Percentiles rank a stretch among this genome's conserved stretches.
These are phyloP conservation scores for Gallinago jamesoni DNA, from an alignment of 2,113 vertebrate genomes.

Conservation along the genomic window DNA sequence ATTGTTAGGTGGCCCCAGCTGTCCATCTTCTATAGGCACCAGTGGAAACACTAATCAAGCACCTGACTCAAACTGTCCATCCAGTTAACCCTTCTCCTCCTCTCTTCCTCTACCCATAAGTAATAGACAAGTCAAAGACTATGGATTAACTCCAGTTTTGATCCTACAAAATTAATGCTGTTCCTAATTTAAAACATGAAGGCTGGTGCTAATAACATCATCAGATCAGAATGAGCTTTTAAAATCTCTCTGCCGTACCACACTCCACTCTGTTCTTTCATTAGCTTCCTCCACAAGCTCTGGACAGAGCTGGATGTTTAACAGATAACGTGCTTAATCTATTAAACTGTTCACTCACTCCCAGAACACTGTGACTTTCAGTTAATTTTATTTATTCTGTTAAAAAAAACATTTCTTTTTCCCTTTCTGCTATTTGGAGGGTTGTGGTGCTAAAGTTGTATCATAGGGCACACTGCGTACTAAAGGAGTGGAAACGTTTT, in stretches of 20 bases:
- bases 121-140: background rate
- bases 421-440: background rate
- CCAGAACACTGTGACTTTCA: background rate
- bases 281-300: background rate
- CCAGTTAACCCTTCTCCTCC: background rate
- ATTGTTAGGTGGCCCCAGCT: background rate
- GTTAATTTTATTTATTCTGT: background rate
- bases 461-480: background rate
- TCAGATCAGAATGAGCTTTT: background rate
- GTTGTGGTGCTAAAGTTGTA: background rate
- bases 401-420: background rate
- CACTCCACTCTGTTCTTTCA: background rate
- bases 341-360: background rate
- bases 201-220: background rate
- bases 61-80: background rate
- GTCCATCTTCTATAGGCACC: background rate
- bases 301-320: background rate
- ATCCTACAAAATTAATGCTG: background rate
- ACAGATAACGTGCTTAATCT: background rate
- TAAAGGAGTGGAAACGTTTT: background rate
- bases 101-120: background rate
- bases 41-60: background rate
- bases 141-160: background rate
- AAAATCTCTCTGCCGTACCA: background rate
- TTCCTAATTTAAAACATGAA: background rate